Base-by-base conservation (phyloP, 1,140 invertebrate genomes). In the Diachasmimorpha longicaudata region DNA sequence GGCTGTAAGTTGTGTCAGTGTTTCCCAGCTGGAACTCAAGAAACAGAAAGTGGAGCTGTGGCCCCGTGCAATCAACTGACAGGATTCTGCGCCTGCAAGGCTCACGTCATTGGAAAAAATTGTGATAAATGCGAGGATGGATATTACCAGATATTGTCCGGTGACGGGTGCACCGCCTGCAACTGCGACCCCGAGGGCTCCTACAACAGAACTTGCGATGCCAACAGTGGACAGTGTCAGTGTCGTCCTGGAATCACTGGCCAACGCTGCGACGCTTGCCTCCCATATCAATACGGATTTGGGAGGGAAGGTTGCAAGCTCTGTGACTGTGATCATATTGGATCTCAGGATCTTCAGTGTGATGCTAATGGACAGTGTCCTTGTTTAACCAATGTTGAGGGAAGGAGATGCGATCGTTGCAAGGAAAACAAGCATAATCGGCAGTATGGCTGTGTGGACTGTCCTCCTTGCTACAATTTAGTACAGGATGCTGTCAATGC, bases 391-490 rank as follows among this genome's bases (percentile, higher is more conserved):
- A 98, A 98, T 84, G 96, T 98, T 0, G 96, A 97, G 87, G 97
- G 97, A 10, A 86, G 94, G 73, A 91, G 92, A n/a, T 99, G 97
- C 84, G 95, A 99, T 83, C 92, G 95, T 31, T 99, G 97, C 85
- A 96, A 96, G 86, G 96, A 98, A 83, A 98, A 98, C 84, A 98
- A 96, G 84, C 93, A 94, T 81, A 93, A 96, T 83, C 90, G 96
- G 36, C 94, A 96, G 79, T 92, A 92, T 48, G 96, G 95, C 13
- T 98, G 96, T 83, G 88, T 95, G 70, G 94, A 98, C 83, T 99
- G 97, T 88, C 96, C 96, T 0, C 91, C 94, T 16, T 99, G 97
- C 85, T 99, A 99, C 84, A 97, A 96, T 86, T 89, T 99, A 0
- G 96, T 99, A 0, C 94, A 97, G 85, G 94, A 96, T 77, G 94